Percentiles rank a stretch among this genome's conserved stretches.
Evolutionary conservation across 2,888 invertebrate species (phyloP).

Genomic region (Phaedon cochleariae): DNA sequence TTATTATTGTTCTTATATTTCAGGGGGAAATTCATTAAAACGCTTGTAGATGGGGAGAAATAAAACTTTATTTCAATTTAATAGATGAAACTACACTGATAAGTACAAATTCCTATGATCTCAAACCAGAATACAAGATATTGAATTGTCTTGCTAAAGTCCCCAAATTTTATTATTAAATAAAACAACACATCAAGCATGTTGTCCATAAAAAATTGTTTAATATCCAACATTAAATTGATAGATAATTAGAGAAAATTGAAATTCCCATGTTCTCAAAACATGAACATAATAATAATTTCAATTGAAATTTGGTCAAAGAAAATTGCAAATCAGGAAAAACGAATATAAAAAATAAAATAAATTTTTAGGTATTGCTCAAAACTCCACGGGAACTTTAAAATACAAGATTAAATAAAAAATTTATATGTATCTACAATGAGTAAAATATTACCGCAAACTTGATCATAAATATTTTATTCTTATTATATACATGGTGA

Average conservation of each 20-base stretch:
- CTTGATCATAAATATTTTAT: slow-evolving; percentile 14
- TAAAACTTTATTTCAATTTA: slow-evolving; percentile 27
- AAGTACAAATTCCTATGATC: not conserved
- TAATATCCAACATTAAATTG: not conserved
- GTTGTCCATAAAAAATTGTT: slow-evolving; percentile 13
- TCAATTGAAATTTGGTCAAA: slow-evolving; percentile 18
- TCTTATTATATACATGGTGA: slow-evolving; percentile 17
- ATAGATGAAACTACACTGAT: not conserved
- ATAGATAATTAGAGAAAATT: slow-evolving; percentile 6
- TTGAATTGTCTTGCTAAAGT: not conserved
- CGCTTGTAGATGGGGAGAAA: slow-evolving; percentile 25
- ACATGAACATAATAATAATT: slow-evolving; percentile 13
- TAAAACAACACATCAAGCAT: slow-evolving; percentile 17
- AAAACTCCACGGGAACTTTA: slow-evolving; percentile 45
- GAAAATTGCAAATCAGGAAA: slow-evolving; percentile 21
- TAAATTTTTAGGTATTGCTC: slow-evolving; percentile 46
- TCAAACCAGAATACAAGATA: not conserved
- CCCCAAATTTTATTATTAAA: slow-evolving; percentile 26
- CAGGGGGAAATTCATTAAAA: not conserved
- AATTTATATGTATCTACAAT: slow-evolving; percentile 39
- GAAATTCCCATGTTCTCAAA: slow-evolving; percentile 10
- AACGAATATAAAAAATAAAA: slow-evolving; percentile 39
- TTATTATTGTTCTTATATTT: too few species aligned
- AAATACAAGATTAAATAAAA: slow-evolving; percentile 30
- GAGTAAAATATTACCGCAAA: slow-evolving; percentile 59